Conservation (phyloP, 2,113 vertebrate genomes). For the Oriolus oriolus region DNA sequence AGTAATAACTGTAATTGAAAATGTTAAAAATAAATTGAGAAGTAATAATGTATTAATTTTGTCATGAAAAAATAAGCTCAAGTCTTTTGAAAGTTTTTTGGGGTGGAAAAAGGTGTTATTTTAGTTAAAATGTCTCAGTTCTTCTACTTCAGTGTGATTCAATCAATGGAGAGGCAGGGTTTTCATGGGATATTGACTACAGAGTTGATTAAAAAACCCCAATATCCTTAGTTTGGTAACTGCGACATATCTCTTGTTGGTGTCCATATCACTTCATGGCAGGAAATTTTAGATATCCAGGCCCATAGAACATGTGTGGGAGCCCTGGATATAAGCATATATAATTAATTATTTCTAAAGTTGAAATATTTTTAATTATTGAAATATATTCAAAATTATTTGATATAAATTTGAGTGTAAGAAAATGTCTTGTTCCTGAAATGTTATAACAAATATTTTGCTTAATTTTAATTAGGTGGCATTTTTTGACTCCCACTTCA, state of each 20-base stretch:
- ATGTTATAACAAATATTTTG: neutral
- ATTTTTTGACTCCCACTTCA: neutral
- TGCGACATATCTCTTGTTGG: neutral
- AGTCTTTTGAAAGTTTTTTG: fast-evolving
- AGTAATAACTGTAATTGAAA: neutral
- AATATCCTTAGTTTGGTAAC: neutral
- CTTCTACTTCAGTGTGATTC: neutral
- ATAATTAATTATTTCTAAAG: neutral
- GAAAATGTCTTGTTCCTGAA: neutral
- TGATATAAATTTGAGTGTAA: neutral
- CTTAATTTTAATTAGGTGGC: neutral
- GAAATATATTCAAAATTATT: neutral
- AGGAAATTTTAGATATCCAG: neutral
- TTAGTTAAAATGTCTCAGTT: neutral
- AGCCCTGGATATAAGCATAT: neutral
- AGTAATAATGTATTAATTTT: neutral
- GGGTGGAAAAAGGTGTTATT: neutral
- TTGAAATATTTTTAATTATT: neutral
- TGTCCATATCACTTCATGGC: neutral
- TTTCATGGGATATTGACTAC: neutral
- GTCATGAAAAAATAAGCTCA: neutral
- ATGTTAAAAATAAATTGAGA: neutral
- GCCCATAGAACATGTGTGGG: neutral
- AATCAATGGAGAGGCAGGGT: neutral
- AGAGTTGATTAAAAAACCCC: neutral